Evolutionary conservation across 2,888 invertebrate genomes (phyloP).

Genomic region (Hirtodrosophila duncani): DNA sequence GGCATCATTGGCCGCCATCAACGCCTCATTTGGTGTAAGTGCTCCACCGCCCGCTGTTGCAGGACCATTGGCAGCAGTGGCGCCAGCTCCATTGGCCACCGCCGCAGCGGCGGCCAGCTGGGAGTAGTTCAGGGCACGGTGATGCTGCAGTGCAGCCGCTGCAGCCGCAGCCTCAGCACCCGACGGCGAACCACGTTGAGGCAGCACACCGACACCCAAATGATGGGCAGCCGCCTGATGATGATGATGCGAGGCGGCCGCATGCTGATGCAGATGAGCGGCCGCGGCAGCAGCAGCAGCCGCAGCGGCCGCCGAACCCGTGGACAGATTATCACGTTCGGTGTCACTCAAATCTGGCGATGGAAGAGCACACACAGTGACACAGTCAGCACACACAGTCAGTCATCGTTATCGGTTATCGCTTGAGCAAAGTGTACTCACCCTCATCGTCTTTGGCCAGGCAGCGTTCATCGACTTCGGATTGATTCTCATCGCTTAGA

Average conservation of each 20-base stretch:
- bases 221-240: conserved; percentile 59
- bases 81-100: conserved; percentile 78
- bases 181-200: conserved; percentile 54
- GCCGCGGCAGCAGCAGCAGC: conserved; percentile 62
- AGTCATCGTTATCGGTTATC: conserved; percentile 32
- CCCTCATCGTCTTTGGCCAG: conserved; percentile 80
- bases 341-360: conserved; percentile 75
- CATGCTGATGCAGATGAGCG: conserved; percentile 68
- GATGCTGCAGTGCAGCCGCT: conserved; percentile 80
- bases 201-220: conserved; percentile 57
- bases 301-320: conserved; percentile 70
- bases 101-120: conserved; percentile 84
- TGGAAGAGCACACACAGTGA: not conserved
- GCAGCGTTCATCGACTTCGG: conserved; percentile 87
- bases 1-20: conserved; percentile 72
- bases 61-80: conserved; percentile 73
- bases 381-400: conserved; percentile 15
- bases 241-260: conserved; percentile 47
- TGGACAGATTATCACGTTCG: conserved; percentile 77
- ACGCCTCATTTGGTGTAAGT: conserved; percentile 74
- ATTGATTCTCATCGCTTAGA: conserved; percentile 89
- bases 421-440: conserved; percentile 70
- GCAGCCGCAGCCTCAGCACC: conserved; percentile 71
- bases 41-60: conserved; percentile 64
- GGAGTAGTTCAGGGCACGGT: conserved; percentile 88